Conservation (phyloP, 2,113 vertebrate species). For the Perca fluviatilis region DNA sequence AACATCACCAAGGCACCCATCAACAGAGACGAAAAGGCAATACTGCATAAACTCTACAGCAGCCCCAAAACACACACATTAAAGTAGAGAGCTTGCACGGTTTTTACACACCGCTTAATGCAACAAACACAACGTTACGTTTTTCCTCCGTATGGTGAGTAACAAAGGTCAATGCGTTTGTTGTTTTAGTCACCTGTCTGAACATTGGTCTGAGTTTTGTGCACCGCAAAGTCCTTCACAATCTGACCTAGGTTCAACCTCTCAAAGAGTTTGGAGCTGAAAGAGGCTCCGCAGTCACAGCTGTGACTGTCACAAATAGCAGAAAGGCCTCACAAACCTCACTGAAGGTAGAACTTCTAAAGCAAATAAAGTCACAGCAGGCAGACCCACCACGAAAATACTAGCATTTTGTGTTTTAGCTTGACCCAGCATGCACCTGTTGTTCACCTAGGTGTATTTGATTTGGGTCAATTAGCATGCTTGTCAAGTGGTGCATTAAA, state of each 20-base stretch:
- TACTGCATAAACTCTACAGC: background rate
- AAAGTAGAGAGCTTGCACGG: background rate
- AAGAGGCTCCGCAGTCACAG: background rate
- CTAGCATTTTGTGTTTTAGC: background rate
- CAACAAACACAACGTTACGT: no score
- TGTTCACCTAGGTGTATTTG: background rate
- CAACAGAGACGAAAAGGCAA: background rate
- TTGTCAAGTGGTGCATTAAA: background rate
- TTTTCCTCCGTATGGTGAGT: no score
- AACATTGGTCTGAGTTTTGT: background rate
- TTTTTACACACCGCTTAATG: no score
- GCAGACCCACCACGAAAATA: background rate
- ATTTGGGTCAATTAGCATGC: background rate
- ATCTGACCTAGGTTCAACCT: background rate
- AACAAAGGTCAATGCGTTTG: background rate
- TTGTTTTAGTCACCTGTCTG: background rate
- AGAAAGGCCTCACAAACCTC: background rate
- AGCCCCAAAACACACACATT: background rate
- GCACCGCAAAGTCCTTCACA: no score
- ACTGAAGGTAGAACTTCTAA: background rate
- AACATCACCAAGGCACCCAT: background rate
- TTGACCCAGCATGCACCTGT: background rate
- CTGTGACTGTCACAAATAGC: background rate
- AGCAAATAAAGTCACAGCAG: background rate
- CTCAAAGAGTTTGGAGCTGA: background rate